Evolutionary conservation across 1,140 invertebrate genomes (phyloP), one percentile per base, ranked within the genome.

Genomic region (Leucophenga varia): DNA sequence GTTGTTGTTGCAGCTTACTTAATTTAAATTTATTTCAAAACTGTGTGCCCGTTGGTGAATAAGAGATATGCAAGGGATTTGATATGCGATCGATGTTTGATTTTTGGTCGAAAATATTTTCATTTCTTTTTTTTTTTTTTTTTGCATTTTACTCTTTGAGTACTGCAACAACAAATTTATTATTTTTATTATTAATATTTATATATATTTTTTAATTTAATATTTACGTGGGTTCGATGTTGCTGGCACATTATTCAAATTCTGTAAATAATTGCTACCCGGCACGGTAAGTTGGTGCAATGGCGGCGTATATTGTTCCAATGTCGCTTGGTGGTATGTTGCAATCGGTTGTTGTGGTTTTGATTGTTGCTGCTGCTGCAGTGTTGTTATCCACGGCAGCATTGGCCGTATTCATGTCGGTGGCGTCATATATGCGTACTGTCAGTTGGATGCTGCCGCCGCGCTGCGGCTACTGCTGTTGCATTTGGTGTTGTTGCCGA

Each of bases 31-130:
- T 25, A 25, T 25, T 50, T 54, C 10, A 25, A 25, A 25, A 25
- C 5, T 30, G 57, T 65, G 63, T 68, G 63, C 63, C 63, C 63
- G n/a, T n/a, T n/a, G n/a, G n/a, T n/a, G n/a, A n/a, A 67, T 55
- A 68, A 68, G 63, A 54, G 63, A 67, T 67, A 67, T 67, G 63
- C 63, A 68, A 64, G 64, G 63, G 64, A 67, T 67, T 67, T 67
- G 63, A 67, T 67, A 67, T 67, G 63, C 63, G 59, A 59, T 68
- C 59, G 63, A 25, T 25, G 22, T 67, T 67, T 47, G 49, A 54
- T 49, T 48, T 63, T 59, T 65, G 55, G 58, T 61, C 49, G 20
- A 48, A n/a, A n/a, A n/a, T n/a, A n/a, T n/a, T n/a, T n/a, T n/a
- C n/a, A n/a, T n/a, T n/a, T n/a, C n/a, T n/a, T n/a, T n/a, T n/a